Evolutionary conservation across 2,113 vertebrate genomes (phyloP).

Genomic region (Donacobius atricapilla): DNA sequence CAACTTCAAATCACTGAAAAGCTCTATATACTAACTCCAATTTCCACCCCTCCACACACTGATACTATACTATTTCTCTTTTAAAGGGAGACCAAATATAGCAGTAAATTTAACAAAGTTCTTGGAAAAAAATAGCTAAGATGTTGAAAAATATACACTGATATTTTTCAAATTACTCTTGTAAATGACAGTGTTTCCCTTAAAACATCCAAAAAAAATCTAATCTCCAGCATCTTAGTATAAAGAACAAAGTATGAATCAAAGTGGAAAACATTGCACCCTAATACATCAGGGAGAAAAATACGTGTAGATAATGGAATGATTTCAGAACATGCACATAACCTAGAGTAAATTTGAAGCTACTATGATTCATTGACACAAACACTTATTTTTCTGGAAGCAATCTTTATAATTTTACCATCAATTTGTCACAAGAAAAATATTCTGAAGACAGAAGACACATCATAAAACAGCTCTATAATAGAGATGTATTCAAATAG

Average conservation of each 20-base stretch:
- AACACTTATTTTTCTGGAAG: background rate
- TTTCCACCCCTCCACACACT: fast-evolving
- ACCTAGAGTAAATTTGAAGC: background rate
- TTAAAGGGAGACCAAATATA: background rate
- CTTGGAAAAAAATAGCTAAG: background rate
- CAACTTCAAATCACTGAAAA: background rate
- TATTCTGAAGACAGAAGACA: background rate
- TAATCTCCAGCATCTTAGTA: background rate
- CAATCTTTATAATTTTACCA: background rate
- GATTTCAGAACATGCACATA: background rate
- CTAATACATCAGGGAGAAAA: background rate
- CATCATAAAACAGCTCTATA: background rate
- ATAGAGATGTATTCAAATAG: background rate
- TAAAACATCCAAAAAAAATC: background rate
- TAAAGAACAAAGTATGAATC: background rate
- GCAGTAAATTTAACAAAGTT: background rate
- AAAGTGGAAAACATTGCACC: background rate
- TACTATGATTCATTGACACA: background rate
- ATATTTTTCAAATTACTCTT: background rate
- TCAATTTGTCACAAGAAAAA: background rate
- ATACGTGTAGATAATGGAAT: background rate
- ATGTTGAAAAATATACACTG: background rate
- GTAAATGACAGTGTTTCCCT: background rate
- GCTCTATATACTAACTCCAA: fast-evolving
- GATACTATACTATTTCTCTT: background rate